Evolutionary conservation across 2,888 invertebrate genomes (phyloP), one percentile per base, ranked within the genome.

Genomic region (Idaea biselata): DNA sequence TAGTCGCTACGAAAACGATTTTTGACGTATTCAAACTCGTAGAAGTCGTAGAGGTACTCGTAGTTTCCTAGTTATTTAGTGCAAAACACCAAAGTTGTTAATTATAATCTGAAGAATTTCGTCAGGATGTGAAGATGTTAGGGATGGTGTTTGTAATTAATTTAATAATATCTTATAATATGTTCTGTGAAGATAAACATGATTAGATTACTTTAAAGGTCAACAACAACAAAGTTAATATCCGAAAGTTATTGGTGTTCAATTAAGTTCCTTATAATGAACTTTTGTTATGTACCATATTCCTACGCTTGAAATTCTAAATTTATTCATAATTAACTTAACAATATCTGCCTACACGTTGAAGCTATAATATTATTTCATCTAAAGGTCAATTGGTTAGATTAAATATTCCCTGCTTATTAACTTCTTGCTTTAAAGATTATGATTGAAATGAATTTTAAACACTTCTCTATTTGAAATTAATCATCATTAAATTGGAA

Each of bases 131-230:
- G 8, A 44, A 14, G 8, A 44, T 8, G 44, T 44, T 44, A 14
- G 14, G 0, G 44, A 14, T 14, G 44, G 44, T 44, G 44, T 44
- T 44, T 44, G 14, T 44, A 44, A 44, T 44, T 8, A 62, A 66
- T 58, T 66, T 60, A 57, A 62, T 62, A 63, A 63, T 62, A 54
- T 16, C 32, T 62, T 31, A 62, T 67, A 60, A 68, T 66, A 16
- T 60, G 55, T 60, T 63, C 60, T 68, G 63, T 65, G 63, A 68
- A 66, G 66, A 68, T 60, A 54, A 60, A 62, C 55, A 59, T 58
- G 55, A 25, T 62, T 63, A 59, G 56, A 61, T 60, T 44, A 58
- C 31, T 64, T 55, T 58, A 69, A 69, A 68, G 69, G 69, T 69
- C 69, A 69, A 31, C 25, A 56, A 44, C 8, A 44, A 44, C 44